Conservation (phyloP, 2,797 vertebrate species). For the Furcifer pardalis region DNA sequence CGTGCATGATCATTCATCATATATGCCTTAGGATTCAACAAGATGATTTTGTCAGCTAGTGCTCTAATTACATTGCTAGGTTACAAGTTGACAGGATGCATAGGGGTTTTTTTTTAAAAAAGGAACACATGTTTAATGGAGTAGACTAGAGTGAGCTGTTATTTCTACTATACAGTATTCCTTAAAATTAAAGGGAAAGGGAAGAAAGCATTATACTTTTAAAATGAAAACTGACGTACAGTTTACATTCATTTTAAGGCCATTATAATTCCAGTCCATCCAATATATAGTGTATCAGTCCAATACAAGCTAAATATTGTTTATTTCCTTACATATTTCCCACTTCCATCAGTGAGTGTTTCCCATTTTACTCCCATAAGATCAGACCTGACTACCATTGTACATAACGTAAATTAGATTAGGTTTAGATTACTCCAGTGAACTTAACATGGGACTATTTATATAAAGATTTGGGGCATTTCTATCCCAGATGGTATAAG, state of each 20-base stretch:
- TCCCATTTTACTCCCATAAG: background rate
- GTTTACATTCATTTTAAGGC: conserved; percentile 1
- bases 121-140: conserved; percentile 47
- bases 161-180: conserved; percentile 14
- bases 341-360: background rate
- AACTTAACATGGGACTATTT: background rate
- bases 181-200: conserved; percentile 1
- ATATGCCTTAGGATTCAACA: conserved; percentile 61
- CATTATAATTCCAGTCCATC: background rate
- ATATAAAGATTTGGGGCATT: too few relatives aligned
- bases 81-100: conserved; percentile 53
- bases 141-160: conserved; percentile 23
- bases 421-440: background rate
- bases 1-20: conserved; percentile 55
- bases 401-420: background rate
- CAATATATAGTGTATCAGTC: background rate
- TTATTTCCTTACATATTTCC: background rate
- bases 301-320: background rate
- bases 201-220: background rate
- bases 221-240: conserved; percentile 14
- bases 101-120: conserved; percentile 33
- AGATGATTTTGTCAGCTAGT: conserved; percentile 59
- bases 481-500: background rate
- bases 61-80: conserved; percentile 68
- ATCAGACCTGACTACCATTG: background rate